These are phyloP conservation scores for Merodon equestris DNA, from an alignment of 2,888 invertebrate genomes.

Conservation along the genomic window DNA sequence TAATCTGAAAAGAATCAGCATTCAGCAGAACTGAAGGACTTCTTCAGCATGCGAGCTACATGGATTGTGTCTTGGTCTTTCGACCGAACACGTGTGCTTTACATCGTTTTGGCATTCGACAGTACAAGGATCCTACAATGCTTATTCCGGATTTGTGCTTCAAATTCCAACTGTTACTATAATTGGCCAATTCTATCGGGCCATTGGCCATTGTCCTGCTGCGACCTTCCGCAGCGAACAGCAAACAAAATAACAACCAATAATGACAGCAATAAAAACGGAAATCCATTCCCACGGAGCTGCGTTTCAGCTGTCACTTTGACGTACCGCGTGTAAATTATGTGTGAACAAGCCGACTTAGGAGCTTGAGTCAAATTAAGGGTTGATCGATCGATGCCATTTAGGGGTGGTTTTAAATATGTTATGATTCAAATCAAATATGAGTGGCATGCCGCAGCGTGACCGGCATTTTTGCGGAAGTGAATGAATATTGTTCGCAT, in stretches of 20 bases:
- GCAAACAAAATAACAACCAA: not conserved
- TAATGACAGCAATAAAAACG: slow-evolving; percentile 3
- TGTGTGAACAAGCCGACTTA: slow-evolving; percentile 60
- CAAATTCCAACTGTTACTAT: slow-evolving; percentile 32
- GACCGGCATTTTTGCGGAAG: slow-evolving; percentile 58
- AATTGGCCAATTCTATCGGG: slow-evolving; percentile 58
- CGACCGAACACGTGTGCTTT: slow-evolving; percentile 60
- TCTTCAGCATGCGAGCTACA: slow-evolving; percentile 7
- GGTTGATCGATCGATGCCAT: slow-evolving; percentile 65
- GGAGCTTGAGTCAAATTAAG: slow-evolving; percentile 61
- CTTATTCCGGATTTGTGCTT: slow-evolving; percentile 38
- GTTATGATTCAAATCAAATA: slow-evolving; percentile 57
- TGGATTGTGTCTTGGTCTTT: slow-evolving; percentile 9
- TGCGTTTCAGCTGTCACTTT: slow-evolving; percentile 59
- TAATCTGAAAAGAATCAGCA: slow-evolving; percentile 62
- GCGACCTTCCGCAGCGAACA: slow-evolving; percentile 19
- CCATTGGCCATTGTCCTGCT: slow-evolving; percentile 48
- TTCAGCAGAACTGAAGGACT: slow-evolving; percentile 54
- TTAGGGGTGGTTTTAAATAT: slow-evolving; percentile 63
- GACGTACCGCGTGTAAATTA: slow-evolving; percentile 59
- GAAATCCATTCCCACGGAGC: slow-evolving; percentile 54
- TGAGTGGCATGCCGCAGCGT: slow-evolving; percentile 41
- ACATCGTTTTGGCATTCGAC: slow-evolving; percentile 47
- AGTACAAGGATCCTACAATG: slow-evolving; percentile 37
- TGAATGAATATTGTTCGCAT: slow-evolving; percentile 5